phyloP scores from a whole-genome alignment of 2,888 invertebrate species.

The Shargacucullia verbasci region DNA sequence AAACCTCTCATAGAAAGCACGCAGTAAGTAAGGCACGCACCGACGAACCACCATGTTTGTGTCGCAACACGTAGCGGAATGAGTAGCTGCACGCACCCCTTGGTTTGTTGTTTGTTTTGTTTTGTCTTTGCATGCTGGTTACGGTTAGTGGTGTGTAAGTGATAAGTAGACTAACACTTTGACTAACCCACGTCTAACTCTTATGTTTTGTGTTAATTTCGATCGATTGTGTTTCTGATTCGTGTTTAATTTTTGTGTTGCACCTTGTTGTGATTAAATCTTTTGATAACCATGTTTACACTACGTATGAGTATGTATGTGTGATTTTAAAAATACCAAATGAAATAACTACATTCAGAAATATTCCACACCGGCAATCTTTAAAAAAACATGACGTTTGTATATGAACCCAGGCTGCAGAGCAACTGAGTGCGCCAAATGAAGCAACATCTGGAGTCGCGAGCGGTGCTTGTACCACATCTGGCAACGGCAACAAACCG shows the following conservation, averaged over 20 bases:
- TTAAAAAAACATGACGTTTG: constrained; percentile 1
- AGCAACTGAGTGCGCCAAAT: constrained; percentile 79
- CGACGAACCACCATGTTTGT: constrained; percentile 70
- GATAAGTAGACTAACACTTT: constrained; percentile 69
- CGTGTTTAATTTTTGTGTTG: constrained; percentile 54
- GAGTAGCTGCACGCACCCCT: constrained; percentile 83
- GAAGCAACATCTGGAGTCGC: constrained; percentile 63
- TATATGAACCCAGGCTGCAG: constrained; percentile 78
- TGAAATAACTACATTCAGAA: not conserved
- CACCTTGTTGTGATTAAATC: constrained; percentile 59
- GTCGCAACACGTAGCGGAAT: constrained; percentile 82
- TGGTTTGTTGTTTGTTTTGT: constrained; percentile 74
- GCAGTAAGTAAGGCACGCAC: constrained; percentile 86
- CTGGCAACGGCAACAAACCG: constrained; percentile 68
- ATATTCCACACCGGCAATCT: too few relatives aligned
- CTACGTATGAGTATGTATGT: constrained; percentile 15
- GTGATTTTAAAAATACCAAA: constrained; percentile 2
- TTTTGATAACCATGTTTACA: constrained; percentile 38
- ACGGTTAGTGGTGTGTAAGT: constrained; percentile 62
- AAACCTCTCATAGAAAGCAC: constrained; percentile 89
- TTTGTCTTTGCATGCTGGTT: constrained; percentile 77
- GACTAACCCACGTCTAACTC: constrained; percentile 72
- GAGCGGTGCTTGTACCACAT: constrained; percentile 58
- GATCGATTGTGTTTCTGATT: constrained; percentile 48
- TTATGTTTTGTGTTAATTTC: constrained; percentile 58